Evolutionary conservation across 2,888 invertebrate genomes (phyloP).

Genomic region (Loripinus fragilis): DNA sequence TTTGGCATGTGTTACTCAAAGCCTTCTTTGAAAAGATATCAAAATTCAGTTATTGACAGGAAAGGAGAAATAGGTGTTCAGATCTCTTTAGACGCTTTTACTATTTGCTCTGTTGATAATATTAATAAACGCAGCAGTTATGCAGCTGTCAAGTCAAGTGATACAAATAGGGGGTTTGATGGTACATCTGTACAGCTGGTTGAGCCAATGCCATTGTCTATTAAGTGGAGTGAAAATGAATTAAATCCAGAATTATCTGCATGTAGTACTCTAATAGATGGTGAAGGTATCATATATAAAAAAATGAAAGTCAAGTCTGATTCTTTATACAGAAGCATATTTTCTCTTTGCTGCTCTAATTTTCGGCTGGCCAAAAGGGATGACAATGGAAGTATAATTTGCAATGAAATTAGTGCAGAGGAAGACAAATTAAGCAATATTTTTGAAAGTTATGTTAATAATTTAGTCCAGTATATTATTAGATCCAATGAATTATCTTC

Average conservation of each 20-base stretch:
- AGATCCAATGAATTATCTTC: too few species aligned
- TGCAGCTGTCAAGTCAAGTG: slow-evolving; percentile 5
- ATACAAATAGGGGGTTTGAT: too few species aligned
- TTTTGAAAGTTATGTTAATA: background rate
- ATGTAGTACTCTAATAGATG: background rate
- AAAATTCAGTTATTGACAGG: background rate
- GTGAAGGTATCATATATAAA: background rate
- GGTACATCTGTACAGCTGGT: slow-evolving; percentile 29
- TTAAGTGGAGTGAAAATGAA: background rate
- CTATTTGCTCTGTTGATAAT: slow-evolving; percentile 1
- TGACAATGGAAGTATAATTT: background rate
- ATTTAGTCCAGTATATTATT: too few species aligned
- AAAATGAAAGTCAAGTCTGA: background rate
- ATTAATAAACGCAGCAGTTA: slow-evolving; percentile 11
- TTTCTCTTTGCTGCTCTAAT: background rate
- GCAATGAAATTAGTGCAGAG: background rate
- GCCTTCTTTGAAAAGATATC: too few species aligned
- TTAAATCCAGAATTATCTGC: background rate
- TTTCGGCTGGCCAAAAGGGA: background rate
- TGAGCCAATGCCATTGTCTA: background rate
- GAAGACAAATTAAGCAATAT: background rate
- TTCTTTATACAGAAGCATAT: background rate
- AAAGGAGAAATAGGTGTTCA: background rate
- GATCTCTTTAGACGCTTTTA: background rate
- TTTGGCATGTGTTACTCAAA: too few species aligned